phyloP scores from a whole-genome alignment of 2,888 invertebrate genomes.

The Tiliacea citrago region DNA sequence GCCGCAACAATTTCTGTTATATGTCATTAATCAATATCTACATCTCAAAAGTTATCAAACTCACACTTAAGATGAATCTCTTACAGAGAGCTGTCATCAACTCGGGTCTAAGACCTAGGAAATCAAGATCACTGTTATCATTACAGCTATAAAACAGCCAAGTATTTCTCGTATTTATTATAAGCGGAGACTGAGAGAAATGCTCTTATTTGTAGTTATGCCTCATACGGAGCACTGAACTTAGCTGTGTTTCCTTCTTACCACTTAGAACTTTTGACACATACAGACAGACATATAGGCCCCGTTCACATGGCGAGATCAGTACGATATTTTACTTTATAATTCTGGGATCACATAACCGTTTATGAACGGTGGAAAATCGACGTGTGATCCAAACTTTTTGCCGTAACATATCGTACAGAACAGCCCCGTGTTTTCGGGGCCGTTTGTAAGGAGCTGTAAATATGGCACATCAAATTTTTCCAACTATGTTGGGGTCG shows the following conservation, averaged over 20 bases:
- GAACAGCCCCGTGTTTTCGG: too few species aligned
- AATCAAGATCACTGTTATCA: slow-evolving; percentile 40
- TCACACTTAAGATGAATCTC: slow-evolving; percentile 30
- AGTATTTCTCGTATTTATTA: slow-evolving; percentile 11
- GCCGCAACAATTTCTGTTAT: neutral
- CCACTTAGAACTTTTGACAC: neutral
- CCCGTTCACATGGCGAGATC: too few species aligned
- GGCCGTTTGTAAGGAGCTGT: too few species aligned
- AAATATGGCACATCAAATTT: too few species aligned
- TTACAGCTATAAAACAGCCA: neutral
- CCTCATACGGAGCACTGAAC: neutral
- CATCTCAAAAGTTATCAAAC: slow-evolving; percentile 18
- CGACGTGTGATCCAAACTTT: too few species aligned
- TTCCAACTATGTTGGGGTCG: neutral
- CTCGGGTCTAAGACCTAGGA: slow-evolving; percentile 20
- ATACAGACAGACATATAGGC: neutral
- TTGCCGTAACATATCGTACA: too few species aligned
- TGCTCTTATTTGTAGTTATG: neutral
- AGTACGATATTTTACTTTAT: too few species aligned
- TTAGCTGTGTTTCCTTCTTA: neutral
- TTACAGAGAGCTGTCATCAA: slow-evolving; percentile 14
- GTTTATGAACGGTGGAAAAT: too few species aligned
- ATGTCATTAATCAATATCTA: slow-evolving; percentile 3
- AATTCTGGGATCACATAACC: too few species aligned
- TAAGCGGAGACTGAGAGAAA: neutral